Percentiles rank a stretch among this genome's conserved stretches.
These are phyloP conservation scores for Mythimna pallens DNA, from an alignment of 2,888 invertebrate genomes.

Conservation along the genomic window DNA sequence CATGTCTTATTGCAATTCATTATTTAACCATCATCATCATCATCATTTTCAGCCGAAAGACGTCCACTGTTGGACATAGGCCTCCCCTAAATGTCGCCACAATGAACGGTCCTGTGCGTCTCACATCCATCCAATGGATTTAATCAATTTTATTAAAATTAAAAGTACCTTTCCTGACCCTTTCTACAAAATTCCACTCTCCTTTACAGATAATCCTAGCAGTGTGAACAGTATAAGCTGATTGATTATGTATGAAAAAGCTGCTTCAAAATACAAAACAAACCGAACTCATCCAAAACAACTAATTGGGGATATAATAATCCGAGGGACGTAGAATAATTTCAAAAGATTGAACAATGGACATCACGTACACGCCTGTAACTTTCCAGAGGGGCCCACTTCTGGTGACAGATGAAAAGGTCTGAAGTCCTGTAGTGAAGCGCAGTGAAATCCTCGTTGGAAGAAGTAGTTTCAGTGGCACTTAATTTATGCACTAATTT, in stretches of 20 bases:
- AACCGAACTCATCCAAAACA: conserved; percentile 42
- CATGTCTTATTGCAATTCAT: too few species aligned
- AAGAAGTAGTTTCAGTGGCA: too few species aligned
- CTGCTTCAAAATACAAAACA: conserved; percentile 25
- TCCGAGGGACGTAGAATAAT: conserved; percentile 45
- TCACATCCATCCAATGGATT: too few species aligned
- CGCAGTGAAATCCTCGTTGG: background rate
- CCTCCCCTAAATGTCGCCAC: too few species aligned
- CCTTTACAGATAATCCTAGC: background rate
- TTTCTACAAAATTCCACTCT: background rate
- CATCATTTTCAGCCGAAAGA: too few species aligned
- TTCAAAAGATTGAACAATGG: conserved; percentile 58
- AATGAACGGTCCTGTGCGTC: too few species aligned
- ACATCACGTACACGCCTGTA: conserved; percentile 55
- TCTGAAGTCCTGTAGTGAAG: conserved; percentile 33
- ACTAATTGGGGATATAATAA: conserved; percentile 48
- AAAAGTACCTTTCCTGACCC: background rate
- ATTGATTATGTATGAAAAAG: conserved; percentile 31
- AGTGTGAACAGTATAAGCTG: background rate
- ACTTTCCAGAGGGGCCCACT: conserved; percentile 33
- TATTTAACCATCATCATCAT: too few species aligned
- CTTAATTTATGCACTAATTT: too few species aligned
- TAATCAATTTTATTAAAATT: too few species aligned
- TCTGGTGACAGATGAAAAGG: conserved; percentile 36
- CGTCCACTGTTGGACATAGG: too few species aligned